phyloP scores from a whole-genome alignment of 2,888 invertebrate species.

The Eristalis tenax region DNA sequence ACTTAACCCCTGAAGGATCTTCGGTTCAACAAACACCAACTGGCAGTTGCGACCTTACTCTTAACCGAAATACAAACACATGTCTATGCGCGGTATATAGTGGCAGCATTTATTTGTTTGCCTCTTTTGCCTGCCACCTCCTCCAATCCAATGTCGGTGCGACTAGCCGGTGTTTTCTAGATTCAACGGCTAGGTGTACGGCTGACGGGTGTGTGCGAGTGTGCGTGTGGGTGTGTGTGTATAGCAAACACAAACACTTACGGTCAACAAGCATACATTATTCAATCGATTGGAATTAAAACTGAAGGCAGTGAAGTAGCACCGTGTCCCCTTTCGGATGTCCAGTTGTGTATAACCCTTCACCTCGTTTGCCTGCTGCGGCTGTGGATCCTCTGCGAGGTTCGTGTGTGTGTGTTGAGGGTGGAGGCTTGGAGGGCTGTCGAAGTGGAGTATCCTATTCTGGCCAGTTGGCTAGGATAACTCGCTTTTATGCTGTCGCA shows the following conservation, averaged over 20 bases:
- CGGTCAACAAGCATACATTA: conserved; percentile 69
- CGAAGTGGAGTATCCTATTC: background rate
- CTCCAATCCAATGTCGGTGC: background rate
- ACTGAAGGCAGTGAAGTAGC: conserved; percentile 51
- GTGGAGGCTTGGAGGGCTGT: background rate
- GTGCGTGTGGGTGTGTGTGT: background rate
- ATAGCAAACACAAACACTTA: conserved; percentile 51
- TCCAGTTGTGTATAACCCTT: conserved; percentile 51
- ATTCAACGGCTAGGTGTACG: conserved; percentile 1
- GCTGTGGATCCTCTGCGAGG: background rate
- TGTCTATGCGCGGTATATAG: background rate
- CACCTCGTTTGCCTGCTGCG: conserved; percentile 23
- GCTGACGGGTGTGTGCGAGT: background rate
- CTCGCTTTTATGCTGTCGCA: conserved; percentile 52
- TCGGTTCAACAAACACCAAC: conserved; percentile 66
- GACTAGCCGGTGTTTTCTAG: background rate
- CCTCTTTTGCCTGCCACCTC: background rate
- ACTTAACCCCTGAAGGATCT: conserved; percentile 68
- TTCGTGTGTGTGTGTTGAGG: background rate
- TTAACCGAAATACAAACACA: conserved; percentile 65
- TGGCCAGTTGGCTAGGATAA: conserved; percentile 27
- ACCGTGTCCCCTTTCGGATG: background rate
- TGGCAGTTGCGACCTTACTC: conserved; percentile 64
- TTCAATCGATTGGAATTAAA: conserved; percentile 71
- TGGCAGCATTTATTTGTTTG: conserved; percentile 1